Percentiles rank a stretch among this genome's conserved stretches.
phyloP scores from a whole-genome alignment of 2,113 vertebrate genomes.

The Ciconia boyciana region DNA sequence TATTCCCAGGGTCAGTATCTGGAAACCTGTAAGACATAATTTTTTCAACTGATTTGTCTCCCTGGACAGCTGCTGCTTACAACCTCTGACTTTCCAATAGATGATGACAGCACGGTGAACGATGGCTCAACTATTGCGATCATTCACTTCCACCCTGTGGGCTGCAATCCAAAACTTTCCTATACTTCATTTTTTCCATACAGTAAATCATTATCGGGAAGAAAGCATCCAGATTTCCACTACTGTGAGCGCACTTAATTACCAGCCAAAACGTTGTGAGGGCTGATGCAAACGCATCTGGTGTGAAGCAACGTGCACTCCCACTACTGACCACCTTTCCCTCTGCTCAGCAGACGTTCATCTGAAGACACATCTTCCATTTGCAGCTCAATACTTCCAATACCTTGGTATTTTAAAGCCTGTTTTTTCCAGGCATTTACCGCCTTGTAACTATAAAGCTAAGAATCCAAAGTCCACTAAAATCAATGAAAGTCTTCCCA shows the following conservation, averaged over 20 bases:
- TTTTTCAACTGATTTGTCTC: slow-evolving; percentile 67
- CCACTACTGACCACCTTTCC: neutral
- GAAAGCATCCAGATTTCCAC: neutral
- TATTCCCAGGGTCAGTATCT: slow-evolving; percentile 45
- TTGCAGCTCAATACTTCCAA: neutral
- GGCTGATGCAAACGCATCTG: neutral
- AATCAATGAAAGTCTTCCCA: neutral
- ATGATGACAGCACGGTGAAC: slow-evolving; percentile 46
- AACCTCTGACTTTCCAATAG: slow-evolving; percentile 42
- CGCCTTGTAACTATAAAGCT: neutral
- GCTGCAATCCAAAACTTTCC: neutral
- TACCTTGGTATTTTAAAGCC: neutral
- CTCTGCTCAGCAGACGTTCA: neutral
- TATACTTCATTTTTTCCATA: neutral
- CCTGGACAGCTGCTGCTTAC: slow-evolving; percentile 46
- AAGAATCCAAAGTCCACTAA: neutral
- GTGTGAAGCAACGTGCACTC: fast-evolving
- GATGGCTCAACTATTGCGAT: slow-evolving; percentile 16
- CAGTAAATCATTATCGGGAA: neutral
- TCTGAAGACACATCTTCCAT: neutral
- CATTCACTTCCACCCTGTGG: slow-evolving; percentile 20
- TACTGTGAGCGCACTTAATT: neutral
- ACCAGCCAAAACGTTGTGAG: neutral
- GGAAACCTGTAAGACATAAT: slow-evolving; percentile 48
- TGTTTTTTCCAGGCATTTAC: neutral